Evolutionary conservation across 2,113 vertebrate species (phyloP).

Genomic region (Gnathonemus echidnorhynchus): DNA sequence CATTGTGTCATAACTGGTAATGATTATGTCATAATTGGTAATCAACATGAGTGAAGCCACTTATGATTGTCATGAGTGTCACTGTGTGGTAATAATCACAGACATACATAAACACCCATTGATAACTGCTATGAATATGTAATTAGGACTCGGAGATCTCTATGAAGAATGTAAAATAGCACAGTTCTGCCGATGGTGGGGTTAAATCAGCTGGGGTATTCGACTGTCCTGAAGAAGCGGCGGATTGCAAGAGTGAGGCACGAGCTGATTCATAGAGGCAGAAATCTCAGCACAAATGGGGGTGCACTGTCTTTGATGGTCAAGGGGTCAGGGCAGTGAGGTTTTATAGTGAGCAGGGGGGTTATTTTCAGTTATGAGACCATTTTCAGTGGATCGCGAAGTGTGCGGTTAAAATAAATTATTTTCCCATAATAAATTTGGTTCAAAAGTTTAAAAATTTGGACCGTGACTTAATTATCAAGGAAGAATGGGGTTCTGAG

Average conservation of each 20-base stretch:
- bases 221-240: not conserved
- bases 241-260: not conserved
- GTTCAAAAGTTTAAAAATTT: not conserved
- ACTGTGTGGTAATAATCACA: not conserved
- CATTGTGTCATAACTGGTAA: not conserved
- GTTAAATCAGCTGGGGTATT: not conserved
- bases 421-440: too few relatives aligned
- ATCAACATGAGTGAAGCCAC: not conserved
- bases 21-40: not conserved
- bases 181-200: not conserved
- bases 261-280: not conserved
- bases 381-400: too few relatives aligned
- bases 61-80: not conserved
- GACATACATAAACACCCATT: not conserved
- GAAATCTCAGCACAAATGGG: not conserved
- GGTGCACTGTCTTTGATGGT: too few relatives aligned
- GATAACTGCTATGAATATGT: not conserved
- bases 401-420: too few relatives aligned
- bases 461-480: not conserved
- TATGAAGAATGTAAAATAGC: not conserved
- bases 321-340: too few relatives aligned
- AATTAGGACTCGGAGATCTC: not conserved
- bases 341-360: too few relatives aligned
- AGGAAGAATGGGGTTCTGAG: too few relatives aligned
- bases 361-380: too few relatives aligned